A percentile compares a stretch with the other conserved stretches of the same genome.
phyloP scores from a whole-genome alignment of 2,888 invertebrate species.

The Pammene aurita region DNA sequence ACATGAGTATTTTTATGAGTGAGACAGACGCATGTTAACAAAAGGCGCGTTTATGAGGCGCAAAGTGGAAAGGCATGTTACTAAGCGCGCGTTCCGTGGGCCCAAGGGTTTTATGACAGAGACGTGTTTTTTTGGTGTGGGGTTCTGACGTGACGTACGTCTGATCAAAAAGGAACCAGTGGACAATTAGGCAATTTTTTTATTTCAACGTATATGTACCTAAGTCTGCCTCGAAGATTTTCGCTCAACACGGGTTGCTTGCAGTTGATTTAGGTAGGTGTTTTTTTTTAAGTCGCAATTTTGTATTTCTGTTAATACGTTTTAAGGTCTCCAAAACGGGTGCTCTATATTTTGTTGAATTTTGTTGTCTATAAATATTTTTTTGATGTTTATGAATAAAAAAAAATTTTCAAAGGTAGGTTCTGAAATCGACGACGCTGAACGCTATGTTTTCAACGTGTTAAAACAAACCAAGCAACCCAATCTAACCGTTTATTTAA shows the following conservation, averaged over 20 bases:
- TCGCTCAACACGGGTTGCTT: too few species aligned
- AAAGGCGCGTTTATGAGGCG: slow-evolving; percentile 73
- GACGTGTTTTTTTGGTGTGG: slow-evolving; percentile 49
- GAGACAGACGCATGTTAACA: slow-evolving; percentile 62
- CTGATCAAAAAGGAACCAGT: neutral
- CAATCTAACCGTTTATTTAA: neutral
- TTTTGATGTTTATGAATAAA: too few species aligned
- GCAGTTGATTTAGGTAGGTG: too few species aligned
- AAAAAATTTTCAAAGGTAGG: too few species aligned
- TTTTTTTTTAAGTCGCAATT: too few species aligned
- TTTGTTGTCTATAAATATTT: too few species aligned
- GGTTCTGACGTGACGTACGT: slow-evolving; percentile 6
- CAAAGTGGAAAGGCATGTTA: slow-evolving; percentile 69
- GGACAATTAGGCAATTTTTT: neutral
- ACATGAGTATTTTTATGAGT: slow-evolving; percentile 8
- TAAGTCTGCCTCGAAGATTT: too few species aligned
- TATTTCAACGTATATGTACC: too few species aligned
- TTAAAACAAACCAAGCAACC: neutral
- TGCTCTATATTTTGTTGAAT: too few species aligned
- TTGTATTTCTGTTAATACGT: too few species aligned
- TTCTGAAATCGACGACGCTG: too few species aligned
- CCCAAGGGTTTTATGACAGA: slow-evolving; percentile 55
- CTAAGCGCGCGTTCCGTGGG: slow-evolving; percentile 51
- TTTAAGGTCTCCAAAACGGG: too few species aligned
- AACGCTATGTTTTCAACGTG: neutral